Base-by-base conservation (phyloP, 2,888 invertebrate species). In the Clitarchus hookeri region DNA sequence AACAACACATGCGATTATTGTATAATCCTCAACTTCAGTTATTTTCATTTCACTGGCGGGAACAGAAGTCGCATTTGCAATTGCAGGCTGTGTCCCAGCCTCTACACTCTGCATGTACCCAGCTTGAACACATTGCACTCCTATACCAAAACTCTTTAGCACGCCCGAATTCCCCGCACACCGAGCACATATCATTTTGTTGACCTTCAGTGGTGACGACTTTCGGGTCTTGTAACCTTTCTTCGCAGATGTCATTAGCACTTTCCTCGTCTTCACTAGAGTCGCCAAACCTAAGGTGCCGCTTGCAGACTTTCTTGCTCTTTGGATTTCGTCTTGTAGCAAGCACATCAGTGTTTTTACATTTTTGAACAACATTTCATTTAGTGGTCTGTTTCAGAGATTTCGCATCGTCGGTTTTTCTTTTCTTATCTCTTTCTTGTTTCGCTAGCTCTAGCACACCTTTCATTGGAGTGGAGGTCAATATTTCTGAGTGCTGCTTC, bases 31-130 rank as follows among this genome's bases (percentile, higher is more conserved):
- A 65, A n/a, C 3, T 65, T 65, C 65, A 23, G 65, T 65, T n/a
- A 11, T 65, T 65, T 48, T 48, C 11, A 6, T 65, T 65, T 65
- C n/a, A 65, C 23, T 65, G 65, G 8, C 65, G 65, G 65, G 65
- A 36, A 36, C 36, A 82, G 27, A 44, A 44, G 36, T 82, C 27
- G 25, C 36, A 82, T 82, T 44, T 82, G 82, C 27, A 82, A 12
- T 44, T 23, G 36, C 23, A 23, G 13, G 27, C 82, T 26, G 23
- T 82, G 82, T 82, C 82, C 80, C 82, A 82, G 82, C 82, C 82
- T 27, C 26, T 82, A 44, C 36, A 82, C 27, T 82, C 27, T 44
- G 82, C 36, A 82, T 36, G 82, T 82, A 44, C 44, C 82, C 11
- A 82, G 27, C 44, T 82, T 27, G 82, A 27, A 27, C 26, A 82